Percentiles rank a stretch among this genome's conserved stretches.
These are phyloP conservation scores for Lordiphosa stackelbergi DNA, from an alignment of 1,140 invertebrate species.

Conservation along the genomic window DNA sequence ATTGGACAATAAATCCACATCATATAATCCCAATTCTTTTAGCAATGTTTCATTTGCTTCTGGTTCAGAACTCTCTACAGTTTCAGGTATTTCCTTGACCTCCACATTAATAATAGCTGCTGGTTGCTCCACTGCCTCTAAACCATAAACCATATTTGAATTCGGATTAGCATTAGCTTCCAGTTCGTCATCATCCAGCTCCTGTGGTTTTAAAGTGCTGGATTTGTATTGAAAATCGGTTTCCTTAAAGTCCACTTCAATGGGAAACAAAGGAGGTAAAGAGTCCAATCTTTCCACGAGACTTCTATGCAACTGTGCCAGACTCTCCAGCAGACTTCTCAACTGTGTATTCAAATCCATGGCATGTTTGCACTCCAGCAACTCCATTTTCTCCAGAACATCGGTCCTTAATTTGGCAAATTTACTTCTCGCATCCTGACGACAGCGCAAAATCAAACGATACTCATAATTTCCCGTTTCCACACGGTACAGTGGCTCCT, in stretches of 20 bases:
- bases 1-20: constrained; percentile 63
- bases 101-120: constrained; percentile 62
- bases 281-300: constrained; percentile 83
- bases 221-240: constrained; percentile 94
- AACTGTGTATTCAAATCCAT: constrained; percentile 94
- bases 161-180: constrained; percentile 48
- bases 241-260: constrained; percentile 95
- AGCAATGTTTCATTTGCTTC: constrained; percentile 52
- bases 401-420: constrained; percentile 96
- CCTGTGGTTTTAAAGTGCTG: constrained; percentile 78
- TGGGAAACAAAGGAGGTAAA: constrained; percentile 90
- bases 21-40: constrained; percentile 66
- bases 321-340: constrained; percentile 86
- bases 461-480: constrained; percentile 99
- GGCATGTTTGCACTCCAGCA: constrained; percentile 98
- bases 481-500: constrained; percentile 97
- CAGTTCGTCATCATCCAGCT: constrained; percentile 78
- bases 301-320: constrained; percentile 86
- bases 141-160: constrained; percentile 55
- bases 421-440: constrained; percentile 92
- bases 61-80: neutral
- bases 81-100: constrained; percentile 12
- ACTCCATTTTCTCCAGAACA: constrained; percentile 96
- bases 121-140: constrained; percentile 64
- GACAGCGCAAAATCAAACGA: constrained; percentile 93